Conservation (phyloP, 2,113 vertebrate genomes). For the Paradoxurus hermaphroditus region DNA sequence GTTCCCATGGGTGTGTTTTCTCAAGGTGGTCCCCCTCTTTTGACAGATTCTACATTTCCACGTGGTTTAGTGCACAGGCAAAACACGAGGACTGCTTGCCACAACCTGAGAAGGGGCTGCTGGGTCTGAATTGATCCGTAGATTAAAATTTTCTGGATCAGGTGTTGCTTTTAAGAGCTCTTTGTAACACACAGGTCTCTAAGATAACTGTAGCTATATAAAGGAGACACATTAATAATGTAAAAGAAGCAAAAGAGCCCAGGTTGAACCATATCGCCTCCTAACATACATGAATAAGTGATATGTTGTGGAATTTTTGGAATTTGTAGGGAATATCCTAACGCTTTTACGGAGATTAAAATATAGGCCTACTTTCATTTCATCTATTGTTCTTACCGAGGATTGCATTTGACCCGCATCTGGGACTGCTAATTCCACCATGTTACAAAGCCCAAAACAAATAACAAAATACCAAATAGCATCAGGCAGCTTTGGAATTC, state of each 20-base stretch:
- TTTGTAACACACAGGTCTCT: not conserved
- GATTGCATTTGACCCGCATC: not conserved
- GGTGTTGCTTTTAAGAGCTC: not conserved
- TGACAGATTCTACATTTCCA: not conserved
- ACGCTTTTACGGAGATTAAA: not conserved
- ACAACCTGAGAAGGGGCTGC: not conserved
- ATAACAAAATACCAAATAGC: not conserved
- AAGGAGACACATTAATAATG: not conserved
- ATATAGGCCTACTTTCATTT: not conserved
- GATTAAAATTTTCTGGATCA: not conserved
- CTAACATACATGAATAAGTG: not conserved
- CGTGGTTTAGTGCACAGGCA: not conserved
- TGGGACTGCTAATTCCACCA: not conserved
- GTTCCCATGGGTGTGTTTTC: not conserved
- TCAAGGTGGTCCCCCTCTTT: not conserved
- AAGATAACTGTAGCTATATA: not conserved
- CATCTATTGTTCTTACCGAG: not conserved
- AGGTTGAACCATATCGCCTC: not conserved
- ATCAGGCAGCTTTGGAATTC: not conserved
- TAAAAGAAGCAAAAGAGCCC: not conserved
- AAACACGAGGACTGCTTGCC: not conserved
- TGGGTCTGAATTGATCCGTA: not conserved
- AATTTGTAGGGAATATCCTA: not conserved
- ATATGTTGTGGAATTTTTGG: not conserved
- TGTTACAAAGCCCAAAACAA: not conserved